Conservation (phyloP, 2,113 vertebrate genomes). For the Emydura subglobosa region DNA sequence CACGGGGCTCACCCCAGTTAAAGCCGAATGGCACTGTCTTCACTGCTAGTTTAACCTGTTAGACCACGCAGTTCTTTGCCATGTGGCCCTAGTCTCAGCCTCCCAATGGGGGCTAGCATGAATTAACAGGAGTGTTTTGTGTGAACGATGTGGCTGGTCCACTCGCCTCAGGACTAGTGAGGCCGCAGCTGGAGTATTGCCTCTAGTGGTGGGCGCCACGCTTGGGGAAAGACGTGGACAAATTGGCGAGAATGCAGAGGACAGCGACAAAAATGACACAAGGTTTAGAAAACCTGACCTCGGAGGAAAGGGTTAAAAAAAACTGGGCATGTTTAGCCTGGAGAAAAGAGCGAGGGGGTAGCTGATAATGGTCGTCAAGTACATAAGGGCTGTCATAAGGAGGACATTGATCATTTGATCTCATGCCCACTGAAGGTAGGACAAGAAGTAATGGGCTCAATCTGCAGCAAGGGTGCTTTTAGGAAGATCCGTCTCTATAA, state of each 20-base stretch:
- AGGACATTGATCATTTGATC: neutral
- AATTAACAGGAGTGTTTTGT: neutral
- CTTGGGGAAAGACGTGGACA: neutral
- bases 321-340: neutral
- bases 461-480: neutral
- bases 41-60: neutral
- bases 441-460: neutral
- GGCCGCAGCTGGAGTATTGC: neutral
- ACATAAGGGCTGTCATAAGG: neutral
- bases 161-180: fast-evolving
- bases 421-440: neutral
- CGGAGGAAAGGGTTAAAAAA: neutral
- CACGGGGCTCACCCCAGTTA: neutral
- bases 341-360: neutral
- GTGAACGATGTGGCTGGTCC: neutral
- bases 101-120: neutral
- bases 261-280: neutral
- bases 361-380: neutral
- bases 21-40: neutral
- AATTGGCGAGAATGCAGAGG: neutral
- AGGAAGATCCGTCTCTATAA: too few species aligned
- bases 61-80: neutral
- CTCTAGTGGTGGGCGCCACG: neutral
- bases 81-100: neutral
- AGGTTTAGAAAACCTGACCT: neutral